A percentile compares a stretch with the other conserved stretches of the same genome.
These are phyloP conservation scores for Eupithecia insigniata DNA, from an alignment of 2,888 invertebrate genomes.

Conservation along the genomic window DNA sequence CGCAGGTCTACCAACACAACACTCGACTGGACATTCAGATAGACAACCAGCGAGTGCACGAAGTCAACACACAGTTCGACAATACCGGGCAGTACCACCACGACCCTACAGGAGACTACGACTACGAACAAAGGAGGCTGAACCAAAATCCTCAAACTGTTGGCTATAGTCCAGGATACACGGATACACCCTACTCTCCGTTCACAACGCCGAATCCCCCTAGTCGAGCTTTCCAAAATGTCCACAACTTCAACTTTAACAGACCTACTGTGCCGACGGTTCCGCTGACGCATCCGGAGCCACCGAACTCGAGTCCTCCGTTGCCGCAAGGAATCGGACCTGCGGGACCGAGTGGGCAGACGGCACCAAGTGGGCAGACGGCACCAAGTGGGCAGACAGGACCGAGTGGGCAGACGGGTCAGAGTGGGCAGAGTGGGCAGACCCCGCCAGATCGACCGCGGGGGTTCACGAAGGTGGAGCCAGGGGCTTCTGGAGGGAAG, in stretches of 20 bases:
- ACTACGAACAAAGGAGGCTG: slow-evolving; percentile 73
- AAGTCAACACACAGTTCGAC: slow-evolving; percentile 68
- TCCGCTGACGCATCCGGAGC: slow-evolving; percentile 53
- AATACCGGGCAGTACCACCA: slow-evolving; percentile 77
- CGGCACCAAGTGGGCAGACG: slow-evolving; percentile 53
- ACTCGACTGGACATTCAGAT: slow-evolving; percentile 70
- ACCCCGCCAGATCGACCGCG: slow-evolving; percentile 83
- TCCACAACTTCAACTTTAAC: slow-evolving; percentile 71
- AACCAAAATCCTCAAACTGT: slow-evolving; percentile 59
- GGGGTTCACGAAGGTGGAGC: slow-evolving; percentile 86
- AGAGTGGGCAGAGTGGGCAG: slow-evolving; percentile 52
- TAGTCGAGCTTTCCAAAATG: slow-evolving; percentile 77
- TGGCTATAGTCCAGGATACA: slow-evolving; percentile 69
- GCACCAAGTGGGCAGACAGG: slow-evolving; percentile 55
- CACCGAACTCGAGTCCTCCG: slow-evolving; percentile 17
- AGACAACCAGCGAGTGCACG: slow-evolving; percentile 74
- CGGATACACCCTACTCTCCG: slow-evolving; percentile 69
- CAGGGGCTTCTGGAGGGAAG: slow-evolving; percentile 82
- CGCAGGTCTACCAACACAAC: slow-evolving; percentile 75
- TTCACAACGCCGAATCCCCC: slow-evolving; percentile 67
- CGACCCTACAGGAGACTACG: slow-evolving; percentile 78
- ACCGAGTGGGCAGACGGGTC: slow-evolving; percentile 52
- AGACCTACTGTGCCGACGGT: slow-evolving; percentile 59
- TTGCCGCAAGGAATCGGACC: background rate
- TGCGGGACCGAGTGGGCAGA: slow-evolving; percentile 51